phyloP scores from a whole-genome alignment of 2,797 vertebrate species.

The Psittacula echo region DNA sequence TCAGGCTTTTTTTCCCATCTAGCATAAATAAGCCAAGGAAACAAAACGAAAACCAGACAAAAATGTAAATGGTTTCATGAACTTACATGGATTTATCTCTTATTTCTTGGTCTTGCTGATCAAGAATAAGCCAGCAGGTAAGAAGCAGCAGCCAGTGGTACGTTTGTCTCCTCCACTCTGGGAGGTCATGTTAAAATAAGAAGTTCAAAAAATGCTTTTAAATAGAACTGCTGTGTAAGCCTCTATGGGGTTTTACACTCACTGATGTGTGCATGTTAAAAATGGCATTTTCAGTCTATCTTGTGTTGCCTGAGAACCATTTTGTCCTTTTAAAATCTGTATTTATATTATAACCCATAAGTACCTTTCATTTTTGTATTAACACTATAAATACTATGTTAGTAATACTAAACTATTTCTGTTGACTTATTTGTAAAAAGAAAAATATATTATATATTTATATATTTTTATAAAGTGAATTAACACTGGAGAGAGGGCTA shows the following conservation, averaged over 20 bases:
- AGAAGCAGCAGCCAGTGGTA: conserved; percentile 38
- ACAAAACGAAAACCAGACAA: conserved; percentile 14
- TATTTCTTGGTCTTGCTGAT: conserved; percentile 50
- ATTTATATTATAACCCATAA: conserved; percentile 72
- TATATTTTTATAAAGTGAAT: conserved; percentile 79
- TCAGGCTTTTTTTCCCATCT: background rate
- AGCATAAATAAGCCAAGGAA: conserved; percentile 25
- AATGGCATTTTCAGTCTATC: conserved; percentile 53
- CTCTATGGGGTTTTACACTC: conserved; percentile 27
- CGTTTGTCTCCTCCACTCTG: conserved; percentile 9
- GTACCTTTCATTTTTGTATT: conserved; percentile 67
- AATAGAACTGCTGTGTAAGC: conserved; percentile 47
- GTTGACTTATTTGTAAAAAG: conserved; percentile 78
- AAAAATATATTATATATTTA: conserved; percentile 80
- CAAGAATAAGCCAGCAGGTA: conserved; percentile 31
- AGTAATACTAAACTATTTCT: conserved; percentile 83
- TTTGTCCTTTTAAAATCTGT: conserved; percentile 68
- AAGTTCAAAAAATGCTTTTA: conserved; percentile 46
- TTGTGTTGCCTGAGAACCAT: conserved; percentile 75
- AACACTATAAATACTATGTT: conserved; percentile 81
- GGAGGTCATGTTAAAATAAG: conserved; percentile 50
- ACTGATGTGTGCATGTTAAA: conserved; percentile 29
- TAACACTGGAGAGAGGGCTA: conserved; percentile 64
- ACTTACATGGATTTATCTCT: conserved; percentile 32
- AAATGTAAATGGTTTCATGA: conserved; percentile 30